Base-by-base conservation (phyloP, 2,113 vertebrate species). In the Vimba vimba region DNA sequence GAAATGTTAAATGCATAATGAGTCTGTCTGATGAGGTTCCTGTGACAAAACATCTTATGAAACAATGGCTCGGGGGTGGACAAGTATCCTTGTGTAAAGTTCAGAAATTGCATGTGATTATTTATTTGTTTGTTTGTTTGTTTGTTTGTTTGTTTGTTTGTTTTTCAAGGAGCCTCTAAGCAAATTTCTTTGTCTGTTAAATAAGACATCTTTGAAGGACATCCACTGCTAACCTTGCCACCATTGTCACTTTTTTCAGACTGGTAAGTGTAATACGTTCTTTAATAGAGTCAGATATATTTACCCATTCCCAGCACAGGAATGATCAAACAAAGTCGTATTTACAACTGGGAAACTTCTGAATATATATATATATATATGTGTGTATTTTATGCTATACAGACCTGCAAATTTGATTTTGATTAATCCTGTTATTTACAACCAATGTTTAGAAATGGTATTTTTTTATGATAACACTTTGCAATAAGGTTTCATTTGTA, bases 11-110 rank as follows among this genome's bases (percentile, higher is more conserved):
- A 52, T 47, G 68, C 57, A 60, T 91, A 91, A 91, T 89, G 86
- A 92, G 88, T 88, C 59, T 57, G 50, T 60, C 82, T 81, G 88
- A 89, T 88, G 87, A 86, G 79, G 82, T 36, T 80, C 57, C 83
- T 4, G 68, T 21, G 86, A 90, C 86, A 85, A 82, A 90, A 88
- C 52, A 50, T 60, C 43, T 87, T 82, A 83, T 79, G 60, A 87
- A 89, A 86, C 74, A 50, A 43, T 55, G 59, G 33, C 87, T 75
- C 39, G 71, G 80, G 75, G 39, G 57, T 75, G n/a, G 78, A 71
- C 62, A 75, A 30, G 25, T 80, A 80, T 73, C 55, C 66, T 75
- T 75, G 68, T 62, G 27, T 82, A 57, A 79, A 80, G 30, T 71
- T 87, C 21, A 47, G 52, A 33, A 79, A 68, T 55, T 55, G 60